Evolutionary conservation across 2,888 invertebrate species (phyloP).

Genomic region (Harpagoxenus sublaevis): DNA sequence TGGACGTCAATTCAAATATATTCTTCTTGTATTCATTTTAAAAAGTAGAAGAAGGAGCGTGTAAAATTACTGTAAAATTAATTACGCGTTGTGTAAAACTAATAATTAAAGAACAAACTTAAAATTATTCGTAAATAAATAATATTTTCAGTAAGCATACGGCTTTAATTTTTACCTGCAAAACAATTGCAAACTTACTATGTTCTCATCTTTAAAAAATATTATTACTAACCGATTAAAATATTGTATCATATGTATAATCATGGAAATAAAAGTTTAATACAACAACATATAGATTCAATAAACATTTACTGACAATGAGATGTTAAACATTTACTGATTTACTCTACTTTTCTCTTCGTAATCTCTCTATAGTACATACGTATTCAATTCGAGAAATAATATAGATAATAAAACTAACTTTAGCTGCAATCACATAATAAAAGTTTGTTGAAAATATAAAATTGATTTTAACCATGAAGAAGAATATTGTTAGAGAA

Average conservation of each 20-base stretch:
- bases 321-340: too few relatives aligned
- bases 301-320: neutral
- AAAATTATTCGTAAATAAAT: neutral
- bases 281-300: neutral
- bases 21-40: neutral
- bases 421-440: neutral
- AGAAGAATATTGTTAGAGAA: neutral
- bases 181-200: neutral
- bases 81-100: neutral
- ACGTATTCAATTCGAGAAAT: neutral
- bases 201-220: neutral
- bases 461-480: neutral
- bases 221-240: neutral
- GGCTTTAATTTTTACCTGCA: neutral
- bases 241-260: neutral
- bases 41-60: neutral
- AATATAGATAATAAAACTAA: neutral
- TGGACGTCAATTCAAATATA: neutral
- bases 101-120: neutral
- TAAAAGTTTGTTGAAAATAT: slow-evolving; percentile 10
- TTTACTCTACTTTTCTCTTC: neutral
- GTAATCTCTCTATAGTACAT: neutral
- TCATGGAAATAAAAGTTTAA: neutral
- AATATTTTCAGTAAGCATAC: neutral
- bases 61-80: neutral